Evolutionary conservation across 1,140 invertebrate species (phyloP).

Genomic region (Drosophila punjabiensis): DNA sequence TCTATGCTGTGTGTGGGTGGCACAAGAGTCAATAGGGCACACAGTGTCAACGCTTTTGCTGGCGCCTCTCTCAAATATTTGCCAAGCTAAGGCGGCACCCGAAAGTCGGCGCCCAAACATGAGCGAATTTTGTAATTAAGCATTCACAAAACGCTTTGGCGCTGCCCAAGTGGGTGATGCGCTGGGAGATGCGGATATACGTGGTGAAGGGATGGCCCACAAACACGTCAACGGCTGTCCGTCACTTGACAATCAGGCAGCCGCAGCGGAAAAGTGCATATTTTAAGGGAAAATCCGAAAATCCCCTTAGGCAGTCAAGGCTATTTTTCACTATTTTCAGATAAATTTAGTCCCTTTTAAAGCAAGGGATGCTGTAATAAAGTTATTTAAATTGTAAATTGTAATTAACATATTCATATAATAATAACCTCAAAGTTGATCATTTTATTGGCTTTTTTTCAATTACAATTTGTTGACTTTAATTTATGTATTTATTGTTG

Average conservation of each 20-base stretch:
- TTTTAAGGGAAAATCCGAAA: conserved; percentile 40
- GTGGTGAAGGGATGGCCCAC: conserved; percentile 15
- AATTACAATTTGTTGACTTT: background rate
- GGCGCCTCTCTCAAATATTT: conserved; percentile 48
- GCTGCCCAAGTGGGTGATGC: background rate
- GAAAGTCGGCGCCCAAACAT: conserved; percentile 43
- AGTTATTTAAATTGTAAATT: background rate
- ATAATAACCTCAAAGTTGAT: background rate
- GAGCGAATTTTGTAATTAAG: conserved; percentile 72
- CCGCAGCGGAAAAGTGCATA: conserved; percentile 45
- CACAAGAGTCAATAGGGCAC: conserved; percentile 20
- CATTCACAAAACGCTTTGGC: conserved; percentile 68
- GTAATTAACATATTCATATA: background rate
- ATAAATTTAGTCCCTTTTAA: background rate
- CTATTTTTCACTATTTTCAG: background rate
- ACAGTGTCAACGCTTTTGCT: conserved; percentile 38
- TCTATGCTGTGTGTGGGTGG: conserved; percentile 2
- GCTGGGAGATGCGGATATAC: background rate
- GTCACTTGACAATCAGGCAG: conserved; percentile 46
- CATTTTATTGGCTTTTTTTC: background rate
- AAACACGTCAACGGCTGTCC: conserved; percentile 50
- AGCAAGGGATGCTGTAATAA: background rate
- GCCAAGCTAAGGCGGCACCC: conserved; percentile 28
- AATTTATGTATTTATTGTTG: background rate
- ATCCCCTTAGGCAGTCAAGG: background rate